These are phyloP conservation scores for Monomorium pharaonis DNA, from an alignment of 1,140 invertebrate species.

Conservation along the genomic window DNA sequence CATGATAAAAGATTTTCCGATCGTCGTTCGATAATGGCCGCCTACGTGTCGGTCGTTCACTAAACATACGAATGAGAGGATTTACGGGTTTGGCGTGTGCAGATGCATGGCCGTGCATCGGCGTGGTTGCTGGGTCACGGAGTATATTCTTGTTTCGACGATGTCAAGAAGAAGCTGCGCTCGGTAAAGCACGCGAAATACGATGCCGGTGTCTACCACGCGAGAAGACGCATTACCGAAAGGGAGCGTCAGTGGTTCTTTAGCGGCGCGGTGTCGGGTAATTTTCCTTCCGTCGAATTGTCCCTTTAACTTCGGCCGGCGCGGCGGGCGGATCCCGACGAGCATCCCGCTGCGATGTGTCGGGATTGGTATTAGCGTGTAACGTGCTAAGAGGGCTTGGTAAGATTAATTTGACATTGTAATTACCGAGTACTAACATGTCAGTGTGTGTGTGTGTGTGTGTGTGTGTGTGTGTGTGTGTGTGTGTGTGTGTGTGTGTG, in stretches of 20 bases:
- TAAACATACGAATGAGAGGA: conserved; percentile 11
- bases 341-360: conserved; percentile 34
- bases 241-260: conserved; percentile 15
- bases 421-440: background rate
- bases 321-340: background rate
- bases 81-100: conserved; percentile 28
- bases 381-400: background rate
- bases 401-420: background rate
- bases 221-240: conserved; percentile 64
- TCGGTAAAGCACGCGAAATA: conserved; percentile 70
- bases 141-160: conserved; percentile 64
- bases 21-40: background rate
- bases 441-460: too few relatives aligned
- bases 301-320: conserved; percentile 37
- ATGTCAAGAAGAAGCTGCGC: conserved; percentile 60
- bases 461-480: too few relatives aligned
- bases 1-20: background rate
- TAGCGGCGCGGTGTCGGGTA: conserved; percentile 34
- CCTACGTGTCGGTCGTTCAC: background rate
- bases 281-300: conserved; percentile 60
- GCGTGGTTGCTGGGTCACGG: conserved; percentile 2
- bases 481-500: too few relatives aligned
- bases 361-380: background rate
- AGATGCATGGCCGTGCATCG: conserved; percentile 25
- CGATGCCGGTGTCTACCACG: conserved; percentile 68